Percentiles rank a stretch among this genome's conserved stretches.
phyloP scores from a whole-genome alignment of 2,113 vertebrate genomes.

The Beaufortia kweichowensis region DNA sequence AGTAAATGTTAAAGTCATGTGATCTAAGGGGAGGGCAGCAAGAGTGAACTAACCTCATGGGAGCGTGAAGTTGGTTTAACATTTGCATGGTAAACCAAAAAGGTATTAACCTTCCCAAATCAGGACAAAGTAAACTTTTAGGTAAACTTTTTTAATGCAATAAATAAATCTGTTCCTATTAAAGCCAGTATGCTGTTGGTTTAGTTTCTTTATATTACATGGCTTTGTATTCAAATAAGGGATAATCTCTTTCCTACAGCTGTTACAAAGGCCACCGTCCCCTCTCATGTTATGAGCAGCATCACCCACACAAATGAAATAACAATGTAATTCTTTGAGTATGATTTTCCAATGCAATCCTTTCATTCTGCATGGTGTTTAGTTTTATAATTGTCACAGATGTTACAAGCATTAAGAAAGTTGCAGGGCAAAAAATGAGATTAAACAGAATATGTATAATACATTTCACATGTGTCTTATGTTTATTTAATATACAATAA shows the following conservation, averaged over 20 bases:
- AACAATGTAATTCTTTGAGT: slow-evolving; percentile 24
- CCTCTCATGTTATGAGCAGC: not conserved
- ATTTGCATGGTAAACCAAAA: slow-evolving; percentile 54
- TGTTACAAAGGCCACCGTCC: not conserved
- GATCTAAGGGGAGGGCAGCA: slow-evolving; percentile 56
- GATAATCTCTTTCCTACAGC: not conserved
- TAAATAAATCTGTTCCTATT: not conserved
- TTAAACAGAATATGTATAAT: not conserved
- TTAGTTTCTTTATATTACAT: not conserved
- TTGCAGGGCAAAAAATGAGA: not conserved
- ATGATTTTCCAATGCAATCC: slow-evolving; percentile 4
- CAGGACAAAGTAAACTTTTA: not conserved
- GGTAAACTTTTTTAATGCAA: not conserved
- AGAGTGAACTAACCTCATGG: slow-evolving; percentile 24
- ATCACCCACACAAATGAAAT: slow-evolving; percentile 5
- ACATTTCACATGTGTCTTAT: not conserved
- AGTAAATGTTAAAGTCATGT: slow-evolving; percentile 65
- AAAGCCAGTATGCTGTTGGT: not conserved
- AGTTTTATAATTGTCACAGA: not conserved
- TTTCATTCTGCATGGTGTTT: not conserved
- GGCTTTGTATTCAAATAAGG: not conserved
- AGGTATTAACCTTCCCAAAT: slow-evolving; percentile 47
- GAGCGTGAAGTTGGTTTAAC: slow-evolving; percentile 40
- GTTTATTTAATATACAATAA: too few species aligned
- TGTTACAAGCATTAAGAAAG: not conserved